Evolutionary conservation across 2,888 invertebrate genomes (phyloP).

Genomic region (Drosophila meridiana): DNA sequence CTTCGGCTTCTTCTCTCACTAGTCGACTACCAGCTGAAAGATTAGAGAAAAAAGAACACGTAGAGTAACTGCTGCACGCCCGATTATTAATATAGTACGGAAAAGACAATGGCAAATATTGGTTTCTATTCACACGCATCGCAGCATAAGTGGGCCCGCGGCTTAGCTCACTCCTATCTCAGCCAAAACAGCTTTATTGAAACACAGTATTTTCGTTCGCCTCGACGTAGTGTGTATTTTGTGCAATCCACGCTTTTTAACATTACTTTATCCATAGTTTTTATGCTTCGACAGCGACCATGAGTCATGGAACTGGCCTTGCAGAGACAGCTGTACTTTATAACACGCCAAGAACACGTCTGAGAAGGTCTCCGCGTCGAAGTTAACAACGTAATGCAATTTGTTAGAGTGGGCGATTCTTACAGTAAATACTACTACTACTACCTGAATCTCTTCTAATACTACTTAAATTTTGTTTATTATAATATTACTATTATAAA

Average conservation of each 20-base stretch:
- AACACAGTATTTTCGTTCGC: neutral
- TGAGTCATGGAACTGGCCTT: slow-evolving; percentile 4
- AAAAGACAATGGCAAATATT: neutral
- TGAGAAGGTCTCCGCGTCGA: neutral
- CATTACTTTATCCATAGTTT: neutral
- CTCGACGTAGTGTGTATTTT: neutral
- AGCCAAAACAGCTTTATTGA: neutral
- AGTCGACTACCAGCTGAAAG: slow-evolving; percentile 44
- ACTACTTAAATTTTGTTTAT: neutral
- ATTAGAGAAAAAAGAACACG: slow-evolving; percentile 28
- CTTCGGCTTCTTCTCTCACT: neutral
- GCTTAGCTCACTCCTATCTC: neutral
- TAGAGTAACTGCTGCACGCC: slow-evolving; percentile 7
- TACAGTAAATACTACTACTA: neutral
- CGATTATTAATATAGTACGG: neutral
- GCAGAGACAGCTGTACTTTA: neutral
- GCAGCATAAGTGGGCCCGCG: neutral
- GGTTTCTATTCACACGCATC: neutral
- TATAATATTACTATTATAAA: too few species aligned
- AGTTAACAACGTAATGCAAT: too few species aligned
- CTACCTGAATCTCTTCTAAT: neutral
- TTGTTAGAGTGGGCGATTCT: too few species aligned
- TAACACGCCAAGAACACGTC: slow-evolving; percentile 4
- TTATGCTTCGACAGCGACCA: slow-evolving; percentile 7
- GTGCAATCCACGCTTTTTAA: neutral